These are phyloP conservation scores for Apis florea DNA, from an alignment of 1,140 invertebrate genomes.

Conservation along the genomic window DNA sequence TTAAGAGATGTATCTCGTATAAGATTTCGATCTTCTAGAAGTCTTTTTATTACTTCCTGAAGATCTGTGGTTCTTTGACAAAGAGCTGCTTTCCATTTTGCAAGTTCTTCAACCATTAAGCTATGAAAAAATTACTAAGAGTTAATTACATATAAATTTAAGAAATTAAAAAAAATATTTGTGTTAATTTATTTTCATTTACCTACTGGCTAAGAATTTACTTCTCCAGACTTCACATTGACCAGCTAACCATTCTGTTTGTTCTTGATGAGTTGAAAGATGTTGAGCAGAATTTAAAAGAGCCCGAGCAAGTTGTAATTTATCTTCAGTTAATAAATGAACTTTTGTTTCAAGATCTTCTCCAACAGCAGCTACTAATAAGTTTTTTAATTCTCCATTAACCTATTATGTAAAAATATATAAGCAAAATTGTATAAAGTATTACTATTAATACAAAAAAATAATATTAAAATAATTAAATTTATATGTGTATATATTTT, in stretches of 20 bases:
- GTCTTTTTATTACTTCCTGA: conserved; percentile 86
- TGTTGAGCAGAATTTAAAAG: conserved; percentile 91
- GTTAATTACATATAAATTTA: conserved; percentile 9
- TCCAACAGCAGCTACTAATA: conserved; percentile 95
- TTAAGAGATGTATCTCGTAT: conserved; percentile 86
- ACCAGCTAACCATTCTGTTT: conserved; percentile 94
- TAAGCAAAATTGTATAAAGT: background rate
- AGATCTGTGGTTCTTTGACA: conserved; percentile 88
- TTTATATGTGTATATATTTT: no score
- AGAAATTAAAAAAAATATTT: conserved; percentile 15
- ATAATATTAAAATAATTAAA: background rate
- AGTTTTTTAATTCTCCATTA: conserved; percentile 95
- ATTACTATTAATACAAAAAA: background rate
- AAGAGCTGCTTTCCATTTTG: conserved; percentile 90
- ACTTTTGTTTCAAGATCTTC: conserved; percentile 95
- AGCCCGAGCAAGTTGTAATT: conserved; percentile 91
- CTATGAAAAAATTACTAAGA: conserved; percentile 77
- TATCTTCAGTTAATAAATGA: conserved; percentile 94
- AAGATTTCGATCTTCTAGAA: conserved; percentile 88
- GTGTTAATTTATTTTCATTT: conserved; percentile 51
- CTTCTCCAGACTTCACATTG: conserved; percentile 97
- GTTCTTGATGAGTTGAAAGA: conserved; percentile 92
- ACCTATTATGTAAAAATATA: conserved; percentile 82
- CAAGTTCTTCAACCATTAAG: conserved; percentile 94
- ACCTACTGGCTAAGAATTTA: conserved; percentile 96